Base-by-base conservation (phyloP, 1,140 invertebrate species). In the Drosophila sp. region DNA sequence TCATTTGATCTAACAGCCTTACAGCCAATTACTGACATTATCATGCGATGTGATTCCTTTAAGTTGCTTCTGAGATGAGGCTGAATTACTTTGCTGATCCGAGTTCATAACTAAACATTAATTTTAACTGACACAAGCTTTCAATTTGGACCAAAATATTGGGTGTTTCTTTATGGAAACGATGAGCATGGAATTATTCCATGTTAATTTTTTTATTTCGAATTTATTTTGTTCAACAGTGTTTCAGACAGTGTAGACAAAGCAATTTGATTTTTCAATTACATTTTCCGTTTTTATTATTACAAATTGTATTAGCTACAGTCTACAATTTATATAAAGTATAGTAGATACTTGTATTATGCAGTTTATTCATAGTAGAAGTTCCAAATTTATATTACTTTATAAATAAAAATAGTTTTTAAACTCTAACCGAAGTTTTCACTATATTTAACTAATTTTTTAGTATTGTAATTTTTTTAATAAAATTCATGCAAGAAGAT, bases 21-120 rank as follows among this genome's bases (percentile, higher is more conserved):
- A 57, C 4, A 7, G 3, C 3, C 8, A n/a, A 11, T 53, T 36
- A 46, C 66, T 7, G n/a, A 71, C 67, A 32, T 34, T 50, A 45
- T 57, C 34, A 16, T 57, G 4, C 11, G 18, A 9, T n/a, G 27
- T 13, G 29, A 13, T 50, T 14, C 34, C 9, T 6, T 3, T 71
- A 11, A 45, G 11, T 14, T 16, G 21, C 50, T 38, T 54, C 21
- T 8, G 14, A 11, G 8, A 56, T 7, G 50, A 21, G 27, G 4
- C 7, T 14, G 3, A 32, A 34, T 32, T 32, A 1, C 13, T 14
- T 7, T 64, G 16, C 34, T 29, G 21, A 48, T 32, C 43, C 53
- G 45, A 51, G 14, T 21, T 57, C 69, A 72, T 72, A 66, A 58
- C 53, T 66, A 40, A 61, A 61, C 18, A 61, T 50, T 57, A 40